A percentile compares a stretch with the other conserved stretches of the same genome.
Conservation (phyloP, 1,140 invertebrate genomes). For the Aphaenogaster floridana region DNA sequence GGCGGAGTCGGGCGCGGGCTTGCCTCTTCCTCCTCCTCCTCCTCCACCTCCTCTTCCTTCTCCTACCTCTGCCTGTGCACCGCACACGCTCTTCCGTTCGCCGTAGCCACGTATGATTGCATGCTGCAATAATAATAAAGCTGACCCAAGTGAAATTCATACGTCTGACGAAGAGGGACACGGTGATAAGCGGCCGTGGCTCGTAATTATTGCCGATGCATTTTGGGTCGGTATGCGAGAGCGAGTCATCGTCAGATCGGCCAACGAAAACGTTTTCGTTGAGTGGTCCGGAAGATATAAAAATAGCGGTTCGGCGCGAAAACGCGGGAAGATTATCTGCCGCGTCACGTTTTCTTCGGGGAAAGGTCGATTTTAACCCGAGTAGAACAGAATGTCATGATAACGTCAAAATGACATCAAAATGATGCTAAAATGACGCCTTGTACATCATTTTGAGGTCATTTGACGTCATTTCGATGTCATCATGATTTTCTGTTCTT, state of each 20-base stretch:
- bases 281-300: not conserved
- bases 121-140: slow-evolving; percentile 55
- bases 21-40: not conserved
- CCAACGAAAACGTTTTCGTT: not conserved
- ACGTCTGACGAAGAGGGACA: not conserved
- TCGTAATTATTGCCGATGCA: not conserved
- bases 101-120: slow-evolving; percentile 11
- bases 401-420: no score
- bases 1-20: slow-evolving; percentile 20
- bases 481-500: no score
- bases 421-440: no score
- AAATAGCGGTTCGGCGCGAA: not conserved
- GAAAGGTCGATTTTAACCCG: not conserved
- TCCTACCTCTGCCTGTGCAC: not conserved
- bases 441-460: no score
- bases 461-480: no score
- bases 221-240: not conserved
- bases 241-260: not conserved
- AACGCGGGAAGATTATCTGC: not conserved
- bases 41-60: not conserved
- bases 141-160: not conserved
- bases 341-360: not conserved
- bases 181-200: slow-evolving; percentile 9
- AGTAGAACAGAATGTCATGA: no score
- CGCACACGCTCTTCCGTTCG: slow-evolving; percentile 41